Conservation (phyloP, 2,888 invertebrate species). For the Patella ulyssiponensis region DNA sequence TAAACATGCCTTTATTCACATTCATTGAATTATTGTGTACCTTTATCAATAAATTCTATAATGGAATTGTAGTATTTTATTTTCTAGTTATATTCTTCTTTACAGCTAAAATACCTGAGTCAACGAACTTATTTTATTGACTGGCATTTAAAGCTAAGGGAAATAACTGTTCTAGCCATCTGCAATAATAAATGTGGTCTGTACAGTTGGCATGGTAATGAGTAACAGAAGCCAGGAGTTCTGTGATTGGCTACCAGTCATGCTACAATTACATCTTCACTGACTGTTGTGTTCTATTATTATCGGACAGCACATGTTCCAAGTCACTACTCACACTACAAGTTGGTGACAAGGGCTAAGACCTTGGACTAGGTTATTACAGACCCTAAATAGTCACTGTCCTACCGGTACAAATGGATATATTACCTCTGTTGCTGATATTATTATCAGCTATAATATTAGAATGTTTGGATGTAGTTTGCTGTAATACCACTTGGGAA, state of each 20-base stretch:
- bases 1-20: too few species aligned
- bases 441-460: conserved; percentile 7
- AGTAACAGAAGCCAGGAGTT: conserved; percentile 5
- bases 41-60: too few species aligned
- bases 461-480: conserved; percentile 20
- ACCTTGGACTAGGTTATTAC: background rate
- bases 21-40: too few species aligned
- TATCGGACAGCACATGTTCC: conserved; percentile 5
- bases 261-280: conserved; percentile 9
- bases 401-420: conserved; percentile 19
- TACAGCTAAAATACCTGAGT: too few species aligned
- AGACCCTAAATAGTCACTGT: background rate
- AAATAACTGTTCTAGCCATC: background rate
- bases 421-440: conserved; percentile 18
- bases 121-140: too few species aligned
- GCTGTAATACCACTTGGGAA: conserved; percentile 30
- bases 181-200: background rate
- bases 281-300: conserved; percentile 4
- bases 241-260: conserved; percentile 12
- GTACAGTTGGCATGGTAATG: conserved; percentile 38
- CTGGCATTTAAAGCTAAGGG: background rate
- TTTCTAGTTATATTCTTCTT: too few species aligned
- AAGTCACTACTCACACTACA: background rate
- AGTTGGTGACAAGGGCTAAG: conserved; percentile 1
- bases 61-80: too few species aligned